Conservation (phyloP, 2,797 vertebrate species). For the Lophius americanus region DNA sequence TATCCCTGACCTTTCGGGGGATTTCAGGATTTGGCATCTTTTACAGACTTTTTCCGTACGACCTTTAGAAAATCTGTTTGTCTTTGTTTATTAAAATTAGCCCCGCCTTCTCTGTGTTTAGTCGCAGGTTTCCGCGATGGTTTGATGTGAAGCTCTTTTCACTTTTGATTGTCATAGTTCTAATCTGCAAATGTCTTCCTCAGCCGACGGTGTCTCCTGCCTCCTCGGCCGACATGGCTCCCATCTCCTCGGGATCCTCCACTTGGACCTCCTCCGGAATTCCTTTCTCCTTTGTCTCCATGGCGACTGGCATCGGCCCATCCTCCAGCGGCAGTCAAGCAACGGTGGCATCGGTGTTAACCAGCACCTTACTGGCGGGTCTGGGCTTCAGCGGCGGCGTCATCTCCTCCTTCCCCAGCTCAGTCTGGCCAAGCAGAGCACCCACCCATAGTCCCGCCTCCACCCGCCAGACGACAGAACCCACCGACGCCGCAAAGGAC, state of each 20-base stretch:
- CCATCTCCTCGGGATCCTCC: slow-evolving; percentile 96
- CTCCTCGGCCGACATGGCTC: slow-evolving; percentile 96
- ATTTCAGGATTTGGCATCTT: too few species aligned
- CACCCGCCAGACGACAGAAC: slow-evolving; percentile 56
- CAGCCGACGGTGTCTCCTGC: slow-evolving; percentile 94
- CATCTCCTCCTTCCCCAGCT: slow-evolving; percentile 94
- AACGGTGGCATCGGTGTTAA: slow-evolving; percentile 93
- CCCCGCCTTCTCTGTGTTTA: too few species aligned
- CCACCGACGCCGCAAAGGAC: slow-evolving; percentile 63
- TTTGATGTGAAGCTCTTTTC: not conserved
- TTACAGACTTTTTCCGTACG: too few species aligned
- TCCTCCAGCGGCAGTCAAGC: slow-evolving; percentile 96
- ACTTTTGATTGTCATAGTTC: not conserved
- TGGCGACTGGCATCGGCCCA: slow-evolving; percentile 95
- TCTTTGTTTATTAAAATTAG: too few species aligned
- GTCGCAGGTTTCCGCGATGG: too few species aligned
- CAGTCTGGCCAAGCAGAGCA: slow-evolving; percentile 89
- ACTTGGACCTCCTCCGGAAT: slow-evolving; percentile 97
- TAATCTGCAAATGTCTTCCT: not conserved
- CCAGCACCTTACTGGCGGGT: slow-evolving; percentile 93
- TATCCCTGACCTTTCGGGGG: too few species aligned
- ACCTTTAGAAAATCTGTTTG: too few species aligned
- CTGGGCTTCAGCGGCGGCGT: slow-evolving; percentile 92
- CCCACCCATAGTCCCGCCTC: slow-evolving; percentile 69
- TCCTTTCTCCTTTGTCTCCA: slow-evolving; percentile 96